Evolutionary conservation across 1,140 invertebrate species (phyloP).

Genomic region (Chelonus insularis): DNA sequence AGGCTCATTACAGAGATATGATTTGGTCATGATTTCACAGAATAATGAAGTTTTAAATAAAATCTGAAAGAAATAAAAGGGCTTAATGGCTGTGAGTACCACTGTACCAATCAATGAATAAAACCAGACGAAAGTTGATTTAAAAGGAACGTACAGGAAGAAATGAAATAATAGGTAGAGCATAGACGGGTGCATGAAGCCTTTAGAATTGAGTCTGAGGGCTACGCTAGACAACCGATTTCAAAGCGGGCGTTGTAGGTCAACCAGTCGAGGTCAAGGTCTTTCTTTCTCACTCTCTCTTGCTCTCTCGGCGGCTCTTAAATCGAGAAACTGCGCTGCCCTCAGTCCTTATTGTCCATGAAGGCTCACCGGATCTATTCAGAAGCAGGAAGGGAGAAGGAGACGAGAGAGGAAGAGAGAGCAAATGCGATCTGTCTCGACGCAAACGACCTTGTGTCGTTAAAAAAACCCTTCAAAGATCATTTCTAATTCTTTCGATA

Average conservation of each 20-base stretch:
- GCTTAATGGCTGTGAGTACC: too few relatives aligned
- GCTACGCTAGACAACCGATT: constrained; percentile 31
- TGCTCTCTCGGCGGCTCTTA: not conserved
- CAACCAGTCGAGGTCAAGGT: constrained; percentile 55
- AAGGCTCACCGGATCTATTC: not conserved
- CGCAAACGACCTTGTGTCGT: not conserved
- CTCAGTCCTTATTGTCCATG: not conserved
- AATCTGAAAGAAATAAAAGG: too few relatives aligned
- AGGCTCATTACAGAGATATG: too few relatives aligned
- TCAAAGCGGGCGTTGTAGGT: constrained; percentile 51
- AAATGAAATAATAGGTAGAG: not conserved
- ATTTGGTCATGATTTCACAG: too few relatives aligned
- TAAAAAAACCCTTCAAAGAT: too few relatives aligned
- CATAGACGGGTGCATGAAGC: constrained; percentile 14
- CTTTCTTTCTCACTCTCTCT: constrained; percentile 27
- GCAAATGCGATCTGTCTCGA: not conserved
- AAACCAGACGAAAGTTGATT: not conserved
- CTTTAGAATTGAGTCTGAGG: constrained; percentile 18
- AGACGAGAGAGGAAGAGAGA: not conserved
- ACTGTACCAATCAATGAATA: too few relatives aligned
- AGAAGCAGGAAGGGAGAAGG: not conserved
- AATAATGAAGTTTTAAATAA: too few relatives aligned
- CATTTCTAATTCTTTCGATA: too few relatives aligned
- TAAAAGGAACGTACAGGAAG: not conserved
- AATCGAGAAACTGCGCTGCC: not conserved